phyloP scores from a whole-genome alignment of 2,888 invertebrate species.

The Seira sanloemensis region DNA sequence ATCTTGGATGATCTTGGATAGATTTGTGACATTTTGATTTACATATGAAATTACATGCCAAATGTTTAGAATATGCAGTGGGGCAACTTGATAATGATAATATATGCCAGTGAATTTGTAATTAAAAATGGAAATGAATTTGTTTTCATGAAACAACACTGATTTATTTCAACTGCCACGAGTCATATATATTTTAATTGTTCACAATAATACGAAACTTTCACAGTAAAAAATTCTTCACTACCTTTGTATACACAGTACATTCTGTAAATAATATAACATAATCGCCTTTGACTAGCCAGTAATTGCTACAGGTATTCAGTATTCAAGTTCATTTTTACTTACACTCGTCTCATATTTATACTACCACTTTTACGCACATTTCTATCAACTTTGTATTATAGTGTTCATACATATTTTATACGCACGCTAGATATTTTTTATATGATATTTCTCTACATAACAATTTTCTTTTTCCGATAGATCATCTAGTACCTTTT shows the following conservation, averaged over 20 bases:
- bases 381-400: background rate
- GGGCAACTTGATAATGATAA: no score
- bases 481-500: no score
- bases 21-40: no score
- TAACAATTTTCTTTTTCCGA: no score
- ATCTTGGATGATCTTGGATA: no score
- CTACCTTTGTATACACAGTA: constrained; percentile 47
- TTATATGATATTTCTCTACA: no score
- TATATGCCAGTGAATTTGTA: no score
- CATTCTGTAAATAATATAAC: constrained; percentile 27
- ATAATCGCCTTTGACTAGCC: constrained; percentile 52
- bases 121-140: no score
- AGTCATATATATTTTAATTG: constrained; percentile 17
- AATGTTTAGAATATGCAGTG: no score
- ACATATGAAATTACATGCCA: no score
- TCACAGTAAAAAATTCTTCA: constrained; percentile 59
- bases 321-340: constrained; percentile 16
- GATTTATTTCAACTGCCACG: constrained; percentile 54
- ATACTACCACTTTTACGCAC: constrained; percentile 3
- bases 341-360: constrained; percentile 16
- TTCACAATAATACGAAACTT: constrained; percentile 56
- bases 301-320: constrained; percentile 59
- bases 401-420: background rate
- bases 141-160: no score
- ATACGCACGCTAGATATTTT: no score